phyloP scores from a whole-genome alignment of 1,140 invertebrate genomes.

The Magallana gigas region DNA sequence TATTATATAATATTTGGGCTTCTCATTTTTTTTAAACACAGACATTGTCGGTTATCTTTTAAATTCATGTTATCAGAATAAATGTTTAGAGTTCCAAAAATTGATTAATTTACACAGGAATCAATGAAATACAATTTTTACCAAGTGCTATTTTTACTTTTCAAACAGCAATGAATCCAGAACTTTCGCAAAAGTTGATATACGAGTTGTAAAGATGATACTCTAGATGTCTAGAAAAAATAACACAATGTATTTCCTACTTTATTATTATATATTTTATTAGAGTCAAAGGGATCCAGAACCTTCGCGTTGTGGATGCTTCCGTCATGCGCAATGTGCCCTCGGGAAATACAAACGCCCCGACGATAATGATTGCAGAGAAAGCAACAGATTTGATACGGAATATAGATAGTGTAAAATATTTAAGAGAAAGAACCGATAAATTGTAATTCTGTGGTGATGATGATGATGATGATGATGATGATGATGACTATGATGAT shows the following conservation, averaged over 20 bases:
- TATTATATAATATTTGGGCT: too few relatives aligned
- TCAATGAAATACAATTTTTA: too few relatives aligned
- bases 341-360: constrained; percentile 88
- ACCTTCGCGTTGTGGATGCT: constrained; percentile 61
- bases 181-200: too few relatives aligned
- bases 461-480: too few relatives aligned
- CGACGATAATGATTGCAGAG: constrained; percentile 91
- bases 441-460: not conserved
- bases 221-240: not conserved
- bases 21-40: too few relatives aligned
- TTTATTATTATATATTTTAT: not conserved
- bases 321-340: constrained; percentile 64
- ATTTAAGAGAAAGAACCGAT: constrained; percentile 3
- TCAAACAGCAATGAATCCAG: too few relatives aligned
- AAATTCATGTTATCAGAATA: too few relatives aligned
- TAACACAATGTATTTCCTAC: not conserved
- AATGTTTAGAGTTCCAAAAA: too few relatives aligned
- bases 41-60: too few relatives aligned
- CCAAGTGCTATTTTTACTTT: too few relatives aligned
- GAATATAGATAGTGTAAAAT: constrained; percentile 39
- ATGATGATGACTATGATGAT: too few relatives aligned
- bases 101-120: too few relatives aligned
- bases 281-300: constrained; percentile 35
- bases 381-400: constrained; percentile 89
- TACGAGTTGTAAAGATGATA: not conserved